Base-by-base conservation (phyloP, 2,797 vertebrate species). In the Aldrovandia affinis region DNA sequence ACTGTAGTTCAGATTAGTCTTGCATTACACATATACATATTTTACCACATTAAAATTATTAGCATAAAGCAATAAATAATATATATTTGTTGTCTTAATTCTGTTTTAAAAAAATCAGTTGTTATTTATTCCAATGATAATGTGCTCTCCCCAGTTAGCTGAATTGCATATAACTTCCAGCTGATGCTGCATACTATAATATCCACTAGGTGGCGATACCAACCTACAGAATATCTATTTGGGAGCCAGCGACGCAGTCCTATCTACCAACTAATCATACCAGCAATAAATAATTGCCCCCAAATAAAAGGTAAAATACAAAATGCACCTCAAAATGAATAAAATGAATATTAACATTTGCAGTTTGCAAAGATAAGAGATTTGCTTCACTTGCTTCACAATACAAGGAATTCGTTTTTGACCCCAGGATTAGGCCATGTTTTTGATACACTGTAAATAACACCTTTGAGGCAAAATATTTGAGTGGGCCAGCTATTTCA, bases 121-220 rank as follows among this genome's bases (percentile, higher is more conserved):
- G 9, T 7, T 57, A 57, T 57, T 15, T 14, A 15, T 15, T 10
- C 18, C 9, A 57, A 20, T 57, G 18, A 57, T 20, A 57, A 57
- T 7, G 2, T n/a, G n/a, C n/a, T n/a, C n/a, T n/a, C n/a, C 12
- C 55, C 18, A 14, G 18, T 20, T 77, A 47, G 25, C 42, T 25
- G 12, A 77, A 25, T 20, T 25, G 39, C 42, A 77, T 25, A 77
- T n/a, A 6, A 25, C 70, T n/a, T 10, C 73, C 22, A 77, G 42
- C 25, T 47, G 39, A 77, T 47, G 42, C 7, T 83, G 28, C 1
- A 18, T 42, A 68, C 57, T 10, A 28, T 61, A 5, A 61, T 12
- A 15, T 75, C 63, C 81, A 83, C 61, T 70, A 70, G 78, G 50
- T 79, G 78, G 78, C 78, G 54, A 50, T 54, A 15, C 54, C n/a